phyloP scores from a whole-genome alignment of 1,140 invertebrate genomes.

The Brachionus manjavacas region DNA sequence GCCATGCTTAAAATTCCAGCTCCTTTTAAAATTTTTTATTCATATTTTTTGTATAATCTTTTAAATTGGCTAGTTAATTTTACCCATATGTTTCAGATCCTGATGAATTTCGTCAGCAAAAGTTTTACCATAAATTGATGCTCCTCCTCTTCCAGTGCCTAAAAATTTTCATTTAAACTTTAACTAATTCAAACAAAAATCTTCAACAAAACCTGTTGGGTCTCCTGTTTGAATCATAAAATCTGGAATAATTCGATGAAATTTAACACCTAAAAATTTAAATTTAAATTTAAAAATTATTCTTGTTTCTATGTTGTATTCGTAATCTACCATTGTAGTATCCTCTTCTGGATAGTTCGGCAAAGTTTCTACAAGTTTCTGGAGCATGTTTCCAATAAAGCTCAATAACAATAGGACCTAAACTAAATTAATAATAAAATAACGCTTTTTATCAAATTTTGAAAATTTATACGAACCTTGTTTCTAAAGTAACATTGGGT shows the following conservation, averaged over 20 bases:
- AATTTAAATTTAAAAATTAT: neutral
- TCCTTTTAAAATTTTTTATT: constrained; percentile 56
- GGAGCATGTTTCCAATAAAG: constrained; percentile 97
- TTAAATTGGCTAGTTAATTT: constrained; percentile 53
- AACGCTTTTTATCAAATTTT: neutral
- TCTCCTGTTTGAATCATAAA: constrained; percentile 90
- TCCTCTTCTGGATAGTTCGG: constrained; percentile 79
- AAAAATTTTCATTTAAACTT: neutral
- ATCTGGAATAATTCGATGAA: constrained; percentile 88
- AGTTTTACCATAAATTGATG: constrained; percentile 85
- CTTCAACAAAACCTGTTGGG: constrained; percentile 68
- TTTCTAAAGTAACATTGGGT: constrained; percentile 49
- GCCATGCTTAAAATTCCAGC: constrained; percentile 82
- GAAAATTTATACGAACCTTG: constrained; percentile 44
- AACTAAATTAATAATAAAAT: constrained; percentile 61
- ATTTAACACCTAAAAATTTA: constrained; percentile 62
- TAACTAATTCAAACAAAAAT: neutral
- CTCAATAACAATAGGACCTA: constrained; percentile 85
- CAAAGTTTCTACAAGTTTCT: constrained; percentile 90
- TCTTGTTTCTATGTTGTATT: neutral
- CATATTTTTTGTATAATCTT: constrained; percentile 45
- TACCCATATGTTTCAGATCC: constrained; percentile 90
- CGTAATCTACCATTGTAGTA: constrained; percentile 81
- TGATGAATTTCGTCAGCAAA: constrained; percentile 93
- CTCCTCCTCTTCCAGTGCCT: constrained; percentile 73